These are phyloP conservation scores for Tragelaphus buxtoni DNA, from an alignment of 2,113 vertebrate genomes.

Conservation along the genomic window DNA sequence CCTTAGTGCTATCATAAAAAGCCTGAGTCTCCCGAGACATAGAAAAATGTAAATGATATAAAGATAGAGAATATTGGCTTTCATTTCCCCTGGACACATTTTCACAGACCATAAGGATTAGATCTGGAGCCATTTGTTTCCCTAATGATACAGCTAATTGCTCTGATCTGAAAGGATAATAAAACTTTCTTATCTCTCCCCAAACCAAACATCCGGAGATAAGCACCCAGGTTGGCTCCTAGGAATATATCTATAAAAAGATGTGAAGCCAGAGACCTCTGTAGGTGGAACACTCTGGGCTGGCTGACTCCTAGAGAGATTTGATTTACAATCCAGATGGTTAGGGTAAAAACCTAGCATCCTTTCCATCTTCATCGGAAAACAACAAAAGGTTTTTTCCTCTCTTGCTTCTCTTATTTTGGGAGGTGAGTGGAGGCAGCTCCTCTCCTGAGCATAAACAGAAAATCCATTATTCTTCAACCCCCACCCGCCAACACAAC, in stretches of 20 bases:
- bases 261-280: background rate
- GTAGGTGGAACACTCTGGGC: background rate
- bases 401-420: background rate
- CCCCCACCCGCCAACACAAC: no score
- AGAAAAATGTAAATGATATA: background rate
- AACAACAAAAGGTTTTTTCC: background rate
- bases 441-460: background rate
- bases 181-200: slow-evolving; percentile 5
- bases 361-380: background rate
- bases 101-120: background rate
- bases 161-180: background rate
- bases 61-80: background rate
- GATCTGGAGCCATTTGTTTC: background rate
- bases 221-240: background rate
- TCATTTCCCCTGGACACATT: background rate
- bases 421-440: background rate
- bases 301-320: background rate
- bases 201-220: background rate
- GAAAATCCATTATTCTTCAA: background rate
- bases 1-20: background rate
- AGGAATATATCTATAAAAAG: background rate
- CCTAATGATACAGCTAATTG: slow-evolving; percentile 12
- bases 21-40: background rate
- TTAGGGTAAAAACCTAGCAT: background rate
- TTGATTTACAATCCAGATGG: background rate